Percentiles rank a stretch among this genome's conserved stretches.
phyloP scores from a whole-genome alignment of 2,113 vertebrate species.

The Apodemus speciosus region DNA sequence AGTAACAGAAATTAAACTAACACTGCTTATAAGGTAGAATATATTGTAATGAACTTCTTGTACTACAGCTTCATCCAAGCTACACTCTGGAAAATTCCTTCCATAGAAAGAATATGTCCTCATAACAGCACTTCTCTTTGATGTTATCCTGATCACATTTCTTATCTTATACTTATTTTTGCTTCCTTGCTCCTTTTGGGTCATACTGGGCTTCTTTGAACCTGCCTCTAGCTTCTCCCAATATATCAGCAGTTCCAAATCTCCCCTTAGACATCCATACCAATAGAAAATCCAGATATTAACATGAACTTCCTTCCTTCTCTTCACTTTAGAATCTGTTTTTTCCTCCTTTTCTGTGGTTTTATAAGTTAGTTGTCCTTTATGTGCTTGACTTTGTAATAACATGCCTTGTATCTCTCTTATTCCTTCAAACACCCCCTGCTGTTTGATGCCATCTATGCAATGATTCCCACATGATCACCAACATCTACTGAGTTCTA shows the following conservation, averaged over 20 bases:
- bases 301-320: neutral
- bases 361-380: neutral
- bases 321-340: neutral
- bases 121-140: no score
- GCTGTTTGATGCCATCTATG: no score
- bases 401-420: no score
- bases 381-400: no score
- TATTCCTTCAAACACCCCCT: neutral
- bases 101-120: neutral
- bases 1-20: neutral
- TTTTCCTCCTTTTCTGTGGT: neutral
- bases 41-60: neutral
- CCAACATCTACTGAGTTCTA: neutral
- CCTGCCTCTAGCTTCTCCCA: neutral
- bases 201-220: neutral
- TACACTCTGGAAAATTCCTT: neutral
- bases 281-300: neutral
- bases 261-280: neutral
- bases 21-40: neutral
- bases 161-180: neutral
- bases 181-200: neutral
- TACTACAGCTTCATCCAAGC: neutral
- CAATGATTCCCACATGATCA: neutral
- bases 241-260: neutral
- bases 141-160: neutral